A percentile compares a stretch with the other conserved stretches of the same genome.
Evolutionary conservation across 53 echinoderm and acorn worm species (phyloP).

Genomic region (Glandiceps talaboti): DNA sequence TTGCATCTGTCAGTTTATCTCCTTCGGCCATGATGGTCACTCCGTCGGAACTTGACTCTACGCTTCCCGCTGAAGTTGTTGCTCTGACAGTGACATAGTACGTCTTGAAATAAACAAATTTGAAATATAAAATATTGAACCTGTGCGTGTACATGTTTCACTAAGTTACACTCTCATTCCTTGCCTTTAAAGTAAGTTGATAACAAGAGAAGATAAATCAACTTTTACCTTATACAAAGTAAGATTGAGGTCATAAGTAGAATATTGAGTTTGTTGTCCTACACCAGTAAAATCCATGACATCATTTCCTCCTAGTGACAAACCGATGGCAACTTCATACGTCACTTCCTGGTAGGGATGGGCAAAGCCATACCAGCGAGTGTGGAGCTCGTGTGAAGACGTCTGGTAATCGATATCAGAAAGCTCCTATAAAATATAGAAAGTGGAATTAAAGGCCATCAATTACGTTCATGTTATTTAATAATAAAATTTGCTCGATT

Average conservation of each 20-base stretch:
- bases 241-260: background rate
- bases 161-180: too few species aligned
- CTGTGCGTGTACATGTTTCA: too few species aligned
- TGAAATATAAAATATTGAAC: too few species aligned
- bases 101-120: too few species aligned
- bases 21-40: constrained; percentile 20
- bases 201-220: too few species aligned
- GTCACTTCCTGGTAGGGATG: constrained; percentile 18
- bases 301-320: background rate
- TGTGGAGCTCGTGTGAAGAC: background rate
- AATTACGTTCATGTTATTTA: too few species aligned
- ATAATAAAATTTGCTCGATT: too few species aligned
- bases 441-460: too few species aligned
- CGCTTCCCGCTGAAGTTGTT: constrained; percentile 17
- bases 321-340: background rate
- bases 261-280: background rate
- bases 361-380: constrained; percentile 24
- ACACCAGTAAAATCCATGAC: background rate
- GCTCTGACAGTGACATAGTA: constrained; percentile 28
- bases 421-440: background rate
- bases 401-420: constrained; percentile 7
- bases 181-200: too few species aligned
- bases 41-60: constrained; percentile 18
- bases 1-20: constrained; percentile 6
- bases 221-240: background rate